phyloP scores from a whole-genome alignment of 2,797 vertebrate species.

The Podarcis lilfordi region DNA sequence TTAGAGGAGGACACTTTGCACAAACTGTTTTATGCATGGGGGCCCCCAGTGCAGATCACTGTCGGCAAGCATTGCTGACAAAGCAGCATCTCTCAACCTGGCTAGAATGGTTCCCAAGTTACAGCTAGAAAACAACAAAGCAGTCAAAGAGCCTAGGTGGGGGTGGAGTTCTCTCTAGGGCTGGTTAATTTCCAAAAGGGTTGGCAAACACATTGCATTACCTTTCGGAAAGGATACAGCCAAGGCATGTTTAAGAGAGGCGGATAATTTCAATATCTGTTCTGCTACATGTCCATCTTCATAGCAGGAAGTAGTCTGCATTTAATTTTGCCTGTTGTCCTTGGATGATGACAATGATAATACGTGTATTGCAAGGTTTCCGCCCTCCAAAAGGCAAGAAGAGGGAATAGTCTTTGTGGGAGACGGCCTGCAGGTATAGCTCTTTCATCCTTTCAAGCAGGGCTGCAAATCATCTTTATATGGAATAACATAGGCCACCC shows the following conservation, averaged over 20 bases:
- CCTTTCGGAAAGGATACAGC: background rate
- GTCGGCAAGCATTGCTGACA: background rate
- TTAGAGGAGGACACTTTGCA: slow-evolving; percentile 11
- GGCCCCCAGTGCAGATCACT: background rate
- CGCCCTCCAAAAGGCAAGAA: background rate
- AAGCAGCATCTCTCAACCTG: background rate
- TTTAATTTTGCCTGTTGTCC: background rate
- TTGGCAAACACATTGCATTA: background rate
- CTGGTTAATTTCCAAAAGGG: background rate
- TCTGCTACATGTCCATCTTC: background rate
- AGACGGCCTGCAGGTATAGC: background rate
- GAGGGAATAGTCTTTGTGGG: background rate
- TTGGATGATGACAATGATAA: background rate
- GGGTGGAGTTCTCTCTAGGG: background rate
- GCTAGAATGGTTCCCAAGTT: background rate
- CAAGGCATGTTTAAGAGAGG: background rate
- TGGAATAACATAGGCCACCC: background rate
- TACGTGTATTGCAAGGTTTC: background rate
- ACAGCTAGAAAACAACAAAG: background rate
- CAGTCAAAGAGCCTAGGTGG: background rate
- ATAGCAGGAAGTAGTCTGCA: too few species aligned
- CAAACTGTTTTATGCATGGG: background rate
- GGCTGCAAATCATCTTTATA: background rate
- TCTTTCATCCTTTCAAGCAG: background rate
- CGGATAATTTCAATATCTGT: background rate